These are phyloP conservation scores for Pristionchus fissidentatus DNA, from an alignment of 2,888 invertebrate genomes.

Conservation along the genomic window DNA sequence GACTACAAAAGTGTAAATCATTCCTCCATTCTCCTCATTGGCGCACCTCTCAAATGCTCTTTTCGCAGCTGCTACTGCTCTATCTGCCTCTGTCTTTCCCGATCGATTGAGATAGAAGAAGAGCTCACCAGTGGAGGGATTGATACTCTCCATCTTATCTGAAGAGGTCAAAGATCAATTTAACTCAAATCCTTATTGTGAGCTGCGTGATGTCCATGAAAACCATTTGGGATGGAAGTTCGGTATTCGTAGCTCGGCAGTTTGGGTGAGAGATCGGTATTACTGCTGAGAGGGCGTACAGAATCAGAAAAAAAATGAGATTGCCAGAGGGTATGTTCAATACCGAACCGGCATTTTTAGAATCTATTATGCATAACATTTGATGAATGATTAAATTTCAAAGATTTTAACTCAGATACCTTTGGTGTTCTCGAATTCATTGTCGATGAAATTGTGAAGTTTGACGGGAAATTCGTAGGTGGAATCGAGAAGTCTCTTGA, in stretches of 20 bases:
- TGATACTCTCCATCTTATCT: slow-evolving; percentile 76
- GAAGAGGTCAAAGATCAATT: slow-evolving; percentile 9
- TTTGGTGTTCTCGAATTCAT: slow-evolving; percentile 42
- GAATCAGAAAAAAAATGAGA: no score
- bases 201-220: no score
- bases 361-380: no score
- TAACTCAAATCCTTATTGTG: no score
- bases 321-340: no score
- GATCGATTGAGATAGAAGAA: slow-evolving; percentile 76
- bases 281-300: no score
- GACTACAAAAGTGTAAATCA: slow-evolving; percentile 45
- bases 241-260: no score
- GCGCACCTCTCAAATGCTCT: slow-evolving; percentile 77
- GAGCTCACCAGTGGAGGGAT: slow-evolving; percentile 78
- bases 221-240: no score
- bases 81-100: slow-evolving; percentile 74
- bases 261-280: no score
- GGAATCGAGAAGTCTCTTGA: slow-evolving; percentile 33
- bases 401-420: no score
- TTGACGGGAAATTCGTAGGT: slow-evolving; percentile 31
- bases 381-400: neutral
- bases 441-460: slow-evolving; percentile 46
- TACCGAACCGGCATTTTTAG: no score
- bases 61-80: slow-evolving; percentile 78
- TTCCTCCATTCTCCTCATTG: neutral